phyloP scores from a whole-genome alignment of 2,888 invertebrate genomes.

The Pecten maximus region DNA sequence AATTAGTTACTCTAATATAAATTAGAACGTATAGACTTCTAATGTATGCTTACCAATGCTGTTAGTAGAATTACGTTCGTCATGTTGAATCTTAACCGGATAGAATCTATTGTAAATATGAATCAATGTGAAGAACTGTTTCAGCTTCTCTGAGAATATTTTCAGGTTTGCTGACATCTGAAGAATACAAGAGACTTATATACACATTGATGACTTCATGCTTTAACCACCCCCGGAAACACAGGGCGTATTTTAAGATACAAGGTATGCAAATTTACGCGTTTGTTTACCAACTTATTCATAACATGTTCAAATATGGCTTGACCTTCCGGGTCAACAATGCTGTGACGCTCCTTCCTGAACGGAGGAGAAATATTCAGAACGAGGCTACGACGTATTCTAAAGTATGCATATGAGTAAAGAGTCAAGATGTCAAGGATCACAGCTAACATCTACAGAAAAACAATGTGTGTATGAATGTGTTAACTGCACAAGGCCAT shows the following conservation, averaged over 20 bases:
- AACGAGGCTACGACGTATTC: not conserved
- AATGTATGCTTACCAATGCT: not conserved
- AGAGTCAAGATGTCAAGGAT: not conserved
- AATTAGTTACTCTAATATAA: too few relatives aligned
- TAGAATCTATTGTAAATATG: not conserved
- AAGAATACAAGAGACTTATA: not conserved
- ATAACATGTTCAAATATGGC: not conserved
- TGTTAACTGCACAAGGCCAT: not conserved
- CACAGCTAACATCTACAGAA: not conserved
- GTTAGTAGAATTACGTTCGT: not conserved
- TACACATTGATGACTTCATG: not conserved
- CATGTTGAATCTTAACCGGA: not conserved
- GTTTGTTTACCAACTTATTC: not conserved
- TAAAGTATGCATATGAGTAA: not conserved
- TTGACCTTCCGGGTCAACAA: constrained; percentile 3
- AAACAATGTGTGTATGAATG: not conserved
- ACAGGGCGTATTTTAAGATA: not conserved
- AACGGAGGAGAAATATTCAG: not conserved
- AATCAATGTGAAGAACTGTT: not conserved
- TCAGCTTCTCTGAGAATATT: not conserved
- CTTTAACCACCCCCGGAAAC: not conserved
- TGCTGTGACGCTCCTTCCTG: not conserved
- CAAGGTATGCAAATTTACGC: not conserved
- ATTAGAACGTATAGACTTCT: too few relatives aligned
- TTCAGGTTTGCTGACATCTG: not conserved